Base-by-base conservation (phyloP, 2,888 invertebrate species). In the Mimachlamys varia region DNA sequence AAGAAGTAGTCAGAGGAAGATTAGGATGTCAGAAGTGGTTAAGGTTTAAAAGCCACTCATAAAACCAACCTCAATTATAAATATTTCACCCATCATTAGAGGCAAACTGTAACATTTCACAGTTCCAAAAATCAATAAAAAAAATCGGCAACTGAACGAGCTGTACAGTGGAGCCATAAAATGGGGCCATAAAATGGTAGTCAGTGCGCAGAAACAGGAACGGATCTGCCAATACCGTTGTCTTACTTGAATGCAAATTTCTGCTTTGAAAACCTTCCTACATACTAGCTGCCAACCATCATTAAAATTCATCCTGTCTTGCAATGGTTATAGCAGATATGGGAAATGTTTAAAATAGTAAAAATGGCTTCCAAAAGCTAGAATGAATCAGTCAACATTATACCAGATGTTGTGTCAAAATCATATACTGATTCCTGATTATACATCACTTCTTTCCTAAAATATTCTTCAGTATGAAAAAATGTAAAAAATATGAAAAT, bases 51-150 rank as follows among this genome's bases (percentile, higher is more conserved):
- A 76, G 27, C 62, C 62, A 62, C 62, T 27, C 17, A 3, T 76
- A 33, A 76, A 76, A 76, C 33, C 0, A 62, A 19, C 62, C 62
- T n/a, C 12, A 76, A 76, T 76, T 76, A 76, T 76, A 76, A 76
- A 76, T 76, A 76, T 76, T 76, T 76, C 76, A 76, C 76, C 33
- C 33, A 76, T 76, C 76, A 76, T 76, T 76, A 76, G 76, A 33
- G 76, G 76, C 76, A 76, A 76, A 76, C 76, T 76, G 76, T 22
- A 76, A 76, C 76, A 76, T 76, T 76, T 76, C 76, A 76, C 27
- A 76, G 76, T 33, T 33, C 22, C 0, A 76, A 76, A 76, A 76
- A 76, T 33, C 33, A 76, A 76, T 27, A 33, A 33, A 76, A 76
- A 27, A 76, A 76, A 76, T 7, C 22, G 17, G 7, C 4, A 19